phyloP scores from a whole-genome alignment of 53 echinoderm and acorn worm species.

The Zoroaster sp. region DNA sequence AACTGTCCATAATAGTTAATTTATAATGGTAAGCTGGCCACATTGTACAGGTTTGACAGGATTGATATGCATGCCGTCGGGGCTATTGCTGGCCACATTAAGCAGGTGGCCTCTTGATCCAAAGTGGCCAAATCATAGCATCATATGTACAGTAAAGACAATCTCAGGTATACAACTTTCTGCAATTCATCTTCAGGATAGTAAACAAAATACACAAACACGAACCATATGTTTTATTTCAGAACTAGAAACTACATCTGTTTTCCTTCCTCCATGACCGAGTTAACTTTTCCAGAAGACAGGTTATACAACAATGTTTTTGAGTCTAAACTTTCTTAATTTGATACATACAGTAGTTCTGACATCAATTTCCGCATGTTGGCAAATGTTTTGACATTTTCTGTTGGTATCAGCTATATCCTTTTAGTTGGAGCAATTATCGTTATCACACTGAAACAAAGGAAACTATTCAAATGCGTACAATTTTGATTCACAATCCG shows the following conservation, averaged over 20 bases:
- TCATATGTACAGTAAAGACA: too few relatives aligned
- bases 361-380: not conserved
- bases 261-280: too few relatives aligned
- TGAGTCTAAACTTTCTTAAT: not conserved
- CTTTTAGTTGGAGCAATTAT: too few relatives aligned
- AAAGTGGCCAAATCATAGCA: not conserved
- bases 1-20: not conserved
- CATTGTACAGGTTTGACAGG: not conserved
- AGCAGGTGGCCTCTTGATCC: not conserved
- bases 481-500: not conserved
- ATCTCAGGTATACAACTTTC: too few relatives aligned
- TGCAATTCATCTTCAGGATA: too few relatives aligned
- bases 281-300: too few relatives aligned
- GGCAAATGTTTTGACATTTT: not conserved
- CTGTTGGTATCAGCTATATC: not conserved
- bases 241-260: too few relatives aligned
- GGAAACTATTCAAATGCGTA: too few relatives aligned
- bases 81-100: not conserved
- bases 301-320: not conserved
- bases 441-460: too few relatives aligned
- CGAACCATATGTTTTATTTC: too few relatives aligned
- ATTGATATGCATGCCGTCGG: too few relatives aligned
- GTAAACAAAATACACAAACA: too few relatives aligned
- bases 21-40: not conserved
- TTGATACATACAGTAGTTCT: not conserved